Percentiles rank a stretch among this genome's conserved stretches.
phyloP scores from a whole-genome alignment of 2,888 invertebrate species.

The Teinopalpus imperialis region DNA sequence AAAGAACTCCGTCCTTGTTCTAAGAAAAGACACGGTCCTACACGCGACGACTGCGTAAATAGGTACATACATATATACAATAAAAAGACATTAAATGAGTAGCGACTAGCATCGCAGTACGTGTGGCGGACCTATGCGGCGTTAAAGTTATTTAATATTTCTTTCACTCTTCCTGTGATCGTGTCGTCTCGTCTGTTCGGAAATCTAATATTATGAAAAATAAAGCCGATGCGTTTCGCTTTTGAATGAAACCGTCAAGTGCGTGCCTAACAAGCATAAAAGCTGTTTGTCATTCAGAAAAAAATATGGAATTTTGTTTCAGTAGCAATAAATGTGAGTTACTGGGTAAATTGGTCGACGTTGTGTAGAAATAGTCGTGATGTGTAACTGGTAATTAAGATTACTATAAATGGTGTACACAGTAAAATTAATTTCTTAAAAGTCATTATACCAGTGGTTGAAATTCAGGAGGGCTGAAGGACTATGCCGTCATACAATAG shows the following conservation, averaged over 20 bases:
- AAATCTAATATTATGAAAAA: constrained; percentile 18
- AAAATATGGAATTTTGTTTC: neutral
- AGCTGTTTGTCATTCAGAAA: constrained; percentile 16
- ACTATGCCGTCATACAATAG: too few species aligned
- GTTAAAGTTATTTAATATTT: constrained; percentile 23
- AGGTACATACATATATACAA: constrained; percentile 19
- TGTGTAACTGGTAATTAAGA: constrained; percentile 2
- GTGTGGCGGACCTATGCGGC: constrained; percentile 16
- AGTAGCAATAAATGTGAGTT: constrained; percentile 1
- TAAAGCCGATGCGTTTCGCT: constrained; percentile 18
- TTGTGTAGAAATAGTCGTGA: neutral
- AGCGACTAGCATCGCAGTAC: constrained; percentile 12
- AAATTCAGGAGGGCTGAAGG: too few species aligned
- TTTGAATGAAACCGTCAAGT: constrained; percentile 15
- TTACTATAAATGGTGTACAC: neutral
- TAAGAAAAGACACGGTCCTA: too few species aligned
- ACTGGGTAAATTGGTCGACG: constrained; percentile 1
- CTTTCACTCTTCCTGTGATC: neutral
- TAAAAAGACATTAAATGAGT: constrained; percentile 13
- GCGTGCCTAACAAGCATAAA: constrained; percentile 17
- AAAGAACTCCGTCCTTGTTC: too few species aligned
- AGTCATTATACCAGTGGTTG: too few species aligned
- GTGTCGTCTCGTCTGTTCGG: constrained; percentile 2
- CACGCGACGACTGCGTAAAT: too few species aligned
- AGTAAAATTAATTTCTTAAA: too few species aligned